These are phyloP conservation scores for Phragmatobia fuliginosa DNA, from an alignment of 2,888 invertebrate genomes.

Conservation along the genomic window DNA sequence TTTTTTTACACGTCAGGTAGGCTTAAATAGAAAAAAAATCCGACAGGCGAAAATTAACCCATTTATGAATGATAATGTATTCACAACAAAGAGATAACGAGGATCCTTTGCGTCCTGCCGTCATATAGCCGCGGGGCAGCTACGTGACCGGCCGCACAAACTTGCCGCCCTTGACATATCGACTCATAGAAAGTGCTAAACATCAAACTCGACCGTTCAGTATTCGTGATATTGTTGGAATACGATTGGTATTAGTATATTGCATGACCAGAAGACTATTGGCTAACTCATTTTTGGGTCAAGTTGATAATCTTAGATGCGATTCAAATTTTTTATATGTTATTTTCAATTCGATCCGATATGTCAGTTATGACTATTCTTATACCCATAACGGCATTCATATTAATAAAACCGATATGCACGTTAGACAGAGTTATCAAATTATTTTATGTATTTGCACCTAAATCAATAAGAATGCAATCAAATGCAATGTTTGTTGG, in stretches of 20 bases:
- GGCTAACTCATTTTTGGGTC: conserved; percentile 35
- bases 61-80: background rate
- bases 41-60: background rate
- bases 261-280: conserved; percentile 35
- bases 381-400: background rate
- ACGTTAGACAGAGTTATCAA: background rate
- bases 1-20: no score
- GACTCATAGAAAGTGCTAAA: conserved; percentile 76
- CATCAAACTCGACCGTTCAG: conserved; percentile 56
- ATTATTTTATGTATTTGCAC: no score
- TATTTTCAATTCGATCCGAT: conserved; percentile 8
- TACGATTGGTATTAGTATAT: conserved; percentile 36
- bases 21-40: no score
- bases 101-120: conserved; percentile 32
- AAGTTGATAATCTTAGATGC: conserved; percentile 37
- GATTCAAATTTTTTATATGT: conserved; percentile 18
- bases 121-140: conserved; percentile 51
- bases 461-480: no score
- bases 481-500: background rate
- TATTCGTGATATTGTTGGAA: conserved; percentile 45
- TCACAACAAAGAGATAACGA: conserved; percentile 2
- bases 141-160: conserved; percentile 62
- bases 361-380: background rate
- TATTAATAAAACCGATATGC: background rate
- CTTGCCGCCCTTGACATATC: conserved; percentile 82